Evolutionary conservation across 2,113 vertebrate species (phyloP), one percentile per base, ranked within the genome.

Genomic region (Callipepla californica): DNA sequence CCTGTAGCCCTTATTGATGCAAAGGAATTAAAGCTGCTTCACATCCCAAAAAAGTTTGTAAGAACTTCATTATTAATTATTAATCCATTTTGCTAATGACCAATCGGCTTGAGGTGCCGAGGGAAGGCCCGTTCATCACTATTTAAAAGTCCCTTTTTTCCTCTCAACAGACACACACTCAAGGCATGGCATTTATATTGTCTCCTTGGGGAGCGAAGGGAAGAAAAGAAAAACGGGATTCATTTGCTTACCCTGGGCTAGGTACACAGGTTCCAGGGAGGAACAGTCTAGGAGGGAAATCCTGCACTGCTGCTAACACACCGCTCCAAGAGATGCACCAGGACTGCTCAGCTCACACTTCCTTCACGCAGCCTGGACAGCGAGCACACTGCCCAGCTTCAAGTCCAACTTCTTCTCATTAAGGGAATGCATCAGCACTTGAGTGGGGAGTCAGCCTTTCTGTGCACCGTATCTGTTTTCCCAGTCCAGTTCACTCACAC

Each of bases 1-100:
- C 93, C 93, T 92, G 77, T 80, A 91, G 89, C 86, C 45, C 67
- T 72, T 80, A 70, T 78, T 75, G 77, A 76, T 90, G 86, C 44
- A 57, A 86, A 90, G 84, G 87, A 92, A 85, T 87, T 93, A 80
- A 93, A 90, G 72, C 58, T 32, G 50, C 65, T 80, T 66, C 68
- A 58, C 66, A 61, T 47, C 61, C n/a, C 25, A 74, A 47, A 32
- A 25, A 79, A 70, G 51, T 67, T 80, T 72, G 5, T 63, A 42
- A 74, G 61, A 77, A 34, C 55, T 58, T 58, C n/a, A 20, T 32
- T 58, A 20, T 58, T 57, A 87, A 95, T 93, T 91, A 90, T 77
- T 87, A 93, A 93, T 34, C 32, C 17, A 42, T 81, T 86, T 65
- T 50, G 19, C 68, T 87, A 73, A 87, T 79, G 79, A 97, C 82